Conservation (phyloP, 2,797 vertebrate genomes). For the Taenioides sp. region DNA sequence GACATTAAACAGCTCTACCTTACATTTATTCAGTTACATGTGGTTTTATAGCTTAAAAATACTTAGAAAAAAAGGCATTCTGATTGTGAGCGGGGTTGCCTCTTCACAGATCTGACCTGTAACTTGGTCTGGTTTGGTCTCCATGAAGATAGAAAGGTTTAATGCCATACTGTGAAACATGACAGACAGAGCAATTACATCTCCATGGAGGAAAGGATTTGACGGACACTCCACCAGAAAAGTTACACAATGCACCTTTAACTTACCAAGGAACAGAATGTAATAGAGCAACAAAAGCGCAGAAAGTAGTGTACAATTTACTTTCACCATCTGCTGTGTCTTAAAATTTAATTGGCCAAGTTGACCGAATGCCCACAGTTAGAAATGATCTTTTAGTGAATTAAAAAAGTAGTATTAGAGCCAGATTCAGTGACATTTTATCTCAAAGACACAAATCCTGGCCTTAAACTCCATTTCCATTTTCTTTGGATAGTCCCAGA, state of each 20-base stretch:
- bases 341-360: slow-evolving; percentile 64
- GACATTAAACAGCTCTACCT: too few species aligned
- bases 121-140: too few species aligned
- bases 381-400: slow-evolving; percentile 50
- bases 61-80: too few species aligned
- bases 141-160: too few species aligned
- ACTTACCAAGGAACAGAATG: background rate
- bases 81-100: too few species aligned
- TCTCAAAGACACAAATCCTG: slow-evolving; percentile 57
- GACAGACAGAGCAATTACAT: too few species aligned
- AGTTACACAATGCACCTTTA: background rate
- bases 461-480: slow-evolving; percentile 27
- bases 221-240: too few species aligned
- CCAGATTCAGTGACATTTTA: slow-evolving; percentile 42
- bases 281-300: background rate
- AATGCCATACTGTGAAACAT: too few species aligned
- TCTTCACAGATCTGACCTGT: too few species aligned
- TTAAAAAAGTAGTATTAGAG: slow-evolving; percentile 32
- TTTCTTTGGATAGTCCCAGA: background rate
- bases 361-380: slow-evolving; percentile 49
- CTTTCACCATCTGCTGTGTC: slow-evolving; percentile 57
- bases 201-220: too few species aligned
- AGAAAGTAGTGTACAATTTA: slow-evolving; percentile 36
- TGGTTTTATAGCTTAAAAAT: too few species aligned
- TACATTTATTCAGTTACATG: too few species aligned